Base-by-base conservation (phyloP, 2,113 vertebrate species). In the Piaya cayana region DNA sequence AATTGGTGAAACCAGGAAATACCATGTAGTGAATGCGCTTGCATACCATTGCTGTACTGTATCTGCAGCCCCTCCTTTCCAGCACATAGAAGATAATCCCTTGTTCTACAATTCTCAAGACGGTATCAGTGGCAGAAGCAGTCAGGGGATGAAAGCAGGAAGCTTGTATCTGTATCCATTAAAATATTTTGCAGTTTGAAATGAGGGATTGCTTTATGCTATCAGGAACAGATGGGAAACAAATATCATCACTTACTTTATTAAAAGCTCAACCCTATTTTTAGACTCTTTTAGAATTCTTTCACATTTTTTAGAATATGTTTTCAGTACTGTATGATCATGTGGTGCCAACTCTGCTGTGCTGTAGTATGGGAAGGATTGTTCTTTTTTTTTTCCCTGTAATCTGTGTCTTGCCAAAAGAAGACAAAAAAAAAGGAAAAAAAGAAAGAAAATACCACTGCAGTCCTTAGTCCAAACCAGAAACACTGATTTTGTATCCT, bases 171-270 rank as follows among this genome's bases (percentile, higher is more conserved):
- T 3, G 0, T 75, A 65, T 39, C 84, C 55, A 15, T 72, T 75
- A 23, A 68, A 64, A 34, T 56, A 68, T 52, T 95, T 72, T 87
- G 59, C 45, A 50, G 45, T 50, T 59, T 79, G 84, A 82, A 95
- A 90, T 58, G 53, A 67, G 91, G 81, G 82, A 85, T 89, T 68
- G 42, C 47, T 87, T 93, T 36, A 30, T 91, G 81, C 71, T 91
- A 74, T 52, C 34, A 70, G 75, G 81, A 91, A 77, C 89, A 96
- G 84, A 92, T 93, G 93, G 91, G 81, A 91, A 86, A 76, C 65
- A 83, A 85, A 50, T 83, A 93, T 16, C 69, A 68, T 58, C 30
- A 11, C 86, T 6, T 17, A 72, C 67, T 93, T 95, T 82, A 89
- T 89, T 89, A 91, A 92, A 91, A 95, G 86, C 84, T 76, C 70